Base-by-base conservation (phyloP, 2,888 invertebrate species). In the Ormyrus nitidulus region DNA sequence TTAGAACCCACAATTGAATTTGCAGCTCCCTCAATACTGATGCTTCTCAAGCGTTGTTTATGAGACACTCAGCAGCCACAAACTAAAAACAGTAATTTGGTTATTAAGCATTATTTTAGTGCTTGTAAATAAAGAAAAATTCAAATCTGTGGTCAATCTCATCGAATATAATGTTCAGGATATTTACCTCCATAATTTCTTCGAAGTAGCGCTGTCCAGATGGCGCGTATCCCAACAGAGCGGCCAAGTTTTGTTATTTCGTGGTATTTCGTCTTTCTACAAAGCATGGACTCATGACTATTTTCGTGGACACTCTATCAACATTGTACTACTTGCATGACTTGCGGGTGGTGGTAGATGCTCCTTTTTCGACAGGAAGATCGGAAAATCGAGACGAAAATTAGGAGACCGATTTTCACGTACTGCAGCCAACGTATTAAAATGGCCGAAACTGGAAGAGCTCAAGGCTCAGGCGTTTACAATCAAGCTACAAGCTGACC, bases 181-280 rank as follows among this genome's bases (percentile, higher is more conserved):
- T 62, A 81, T 81, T 81, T 77, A 81, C 81, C 78, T 81, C 69
- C 72, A 71, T 81, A 71, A 81, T 75, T 77, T 81, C 77, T 79
- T 81, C 73, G 58, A 49, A 62, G 76, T 66, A n/a, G 75, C 56
- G 76, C 79, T 79, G 76, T 75, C 84, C 84, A 85, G 85, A 85
- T 85, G 85, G 85, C 85, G 85, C 80, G 82, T 85, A 53, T 61
- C 80, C 83, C 83, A 80, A 83, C 78, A 82, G 79, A 77, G 81
- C 82, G 69, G 5, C 51, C 65, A 72, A 68, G 74, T 82, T 82
- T 81, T 68, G 66, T 80, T 83, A 83, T 77, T 84, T 80, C 83
- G 77, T 75, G 77, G 80, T 83, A 83, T 84, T 85, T 82, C 84
- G 85, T 65, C 84, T 81, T 84, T 84, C 84, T 84, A 83, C 81